Evolutionary conservation across 2,888 invertebrate genomes (phyloP).

Genomic region (Napeogenes sylphis): DNA sequence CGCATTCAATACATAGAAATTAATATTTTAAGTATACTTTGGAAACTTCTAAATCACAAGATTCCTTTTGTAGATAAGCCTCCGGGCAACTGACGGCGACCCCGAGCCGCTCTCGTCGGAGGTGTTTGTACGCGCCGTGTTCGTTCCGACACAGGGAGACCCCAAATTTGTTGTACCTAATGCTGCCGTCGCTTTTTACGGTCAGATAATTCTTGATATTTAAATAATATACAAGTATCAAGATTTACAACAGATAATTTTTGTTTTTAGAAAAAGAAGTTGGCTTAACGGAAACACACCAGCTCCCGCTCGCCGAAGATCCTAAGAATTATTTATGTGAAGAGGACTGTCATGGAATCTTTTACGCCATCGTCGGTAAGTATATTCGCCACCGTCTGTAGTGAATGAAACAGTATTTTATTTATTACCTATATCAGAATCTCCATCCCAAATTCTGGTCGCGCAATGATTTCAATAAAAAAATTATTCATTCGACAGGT

Average conservation of each 20-base stretch:
- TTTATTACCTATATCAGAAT: no score
- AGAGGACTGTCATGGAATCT: slow-evolving; percentile 58
- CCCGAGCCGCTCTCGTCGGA: slow-evolving; percentile 45
- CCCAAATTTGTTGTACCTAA: slow-evolving; percentile 54
- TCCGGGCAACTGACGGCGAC: slow-evolving; percentile 69
- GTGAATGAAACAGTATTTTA: not conserved
- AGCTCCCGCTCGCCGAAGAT: slow-evolving; percentile 59
- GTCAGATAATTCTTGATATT: slow-evolving; percentile 39
- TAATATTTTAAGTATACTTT: no score
- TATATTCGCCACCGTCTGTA: slow-evolving; percentile 5
- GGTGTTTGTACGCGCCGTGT: slow-evolving; percentile 53
- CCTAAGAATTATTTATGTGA: slow-evolving; percentile 66
- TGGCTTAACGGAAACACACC: slow-evolving; percentile 52
- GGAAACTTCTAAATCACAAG: no score
- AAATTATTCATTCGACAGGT: slow-evolving; percentile 37
- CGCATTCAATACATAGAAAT: no score
- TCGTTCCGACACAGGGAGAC: slow-evolving; percentile 67
- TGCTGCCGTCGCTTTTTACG: slow-evolving; percentile 53
- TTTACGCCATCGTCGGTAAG: slow-evolving; percentile 70
- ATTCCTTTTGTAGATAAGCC: slow-evolving; percentile 51
- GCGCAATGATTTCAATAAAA: not conserved
- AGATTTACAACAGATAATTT: not conserved
- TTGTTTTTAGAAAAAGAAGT: slow-evolving; percentile 52
- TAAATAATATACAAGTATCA: not conserved
- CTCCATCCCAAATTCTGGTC: no score